Conservation (phyloP, 2,113 vertebrate genomes). For the Tonatia bakeri region DNA sequence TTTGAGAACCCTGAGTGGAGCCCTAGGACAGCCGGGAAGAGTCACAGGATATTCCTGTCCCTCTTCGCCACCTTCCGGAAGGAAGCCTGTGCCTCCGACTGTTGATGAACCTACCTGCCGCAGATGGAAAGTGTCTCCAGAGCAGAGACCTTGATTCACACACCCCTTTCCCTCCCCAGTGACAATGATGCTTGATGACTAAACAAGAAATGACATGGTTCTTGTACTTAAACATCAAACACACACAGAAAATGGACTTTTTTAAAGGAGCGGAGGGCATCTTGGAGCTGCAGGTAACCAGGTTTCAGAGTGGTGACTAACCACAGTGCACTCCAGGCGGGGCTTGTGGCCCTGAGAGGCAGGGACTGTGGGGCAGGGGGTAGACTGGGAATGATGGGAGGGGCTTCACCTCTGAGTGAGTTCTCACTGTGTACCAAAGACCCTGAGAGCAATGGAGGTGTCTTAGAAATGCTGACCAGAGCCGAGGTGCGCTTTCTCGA, state of each 20-base stretch:
- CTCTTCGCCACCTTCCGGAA: background rate
- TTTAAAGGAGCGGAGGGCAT: background rate
- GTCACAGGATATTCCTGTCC: background rate
- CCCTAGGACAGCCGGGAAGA: background rate
- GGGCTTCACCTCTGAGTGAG: background rate
- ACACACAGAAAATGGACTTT: background rate
- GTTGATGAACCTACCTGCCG: background rate
- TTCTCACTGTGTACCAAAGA: background rate
- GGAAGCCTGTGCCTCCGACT: background rate
- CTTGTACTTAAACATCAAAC: background rate
- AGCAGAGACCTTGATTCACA: background rate
- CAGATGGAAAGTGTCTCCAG: background rate
- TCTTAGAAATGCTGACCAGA: background rate
- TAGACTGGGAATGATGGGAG: background rate
- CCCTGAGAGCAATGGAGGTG: background rate
- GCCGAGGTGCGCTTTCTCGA: background rate
- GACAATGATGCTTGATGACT: background rate
- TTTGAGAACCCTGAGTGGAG: background rate
- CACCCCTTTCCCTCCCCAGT: background rate
- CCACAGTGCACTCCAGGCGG: background rate
- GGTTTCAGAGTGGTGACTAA: background rate
- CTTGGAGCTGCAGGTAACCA: background rate
- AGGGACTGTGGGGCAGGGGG: background rate
- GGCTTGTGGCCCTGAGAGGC: background rate
- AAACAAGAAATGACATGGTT: background rate